Percentiles rank a stretch among this genome's conserved stretches.
These are phyloP conservation scores for Jaculus jaculus DNA, from an alignment of 2,113 vertebrate species.

Conservation along the genomic window DNA sequence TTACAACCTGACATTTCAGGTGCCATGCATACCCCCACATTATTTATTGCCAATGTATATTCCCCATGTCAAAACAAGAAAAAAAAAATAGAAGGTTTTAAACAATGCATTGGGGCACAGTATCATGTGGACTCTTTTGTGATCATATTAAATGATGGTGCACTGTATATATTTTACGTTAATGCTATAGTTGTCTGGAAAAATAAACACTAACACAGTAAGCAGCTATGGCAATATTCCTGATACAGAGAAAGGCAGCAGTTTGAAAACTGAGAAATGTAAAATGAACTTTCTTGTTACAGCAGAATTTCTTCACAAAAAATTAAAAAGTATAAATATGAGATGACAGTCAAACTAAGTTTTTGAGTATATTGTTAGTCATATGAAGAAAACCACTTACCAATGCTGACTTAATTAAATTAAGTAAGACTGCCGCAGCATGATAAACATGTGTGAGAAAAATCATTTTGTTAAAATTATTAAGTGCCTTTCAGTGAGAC, in stretches of 20 bases:
- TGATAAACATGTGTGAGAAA: neutral
- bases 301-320: slow-evolving; percentile 33
- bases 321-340: neutral
- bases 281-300: neutral
- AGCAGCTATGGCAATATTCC: neutral
- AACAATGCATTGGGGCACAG: neutral
- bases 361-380: neutral
- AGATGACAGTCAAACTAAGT: neutral
- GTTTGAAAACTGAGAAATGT: neutral
- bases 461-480: neutral
- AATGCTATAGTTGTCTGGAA: neutral
- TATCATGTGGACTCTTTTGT: neutral
- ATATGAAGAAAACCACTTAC: neutral
- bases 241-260: neutral
- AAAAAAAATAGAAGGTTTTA: neutral
- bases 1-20: neutral
- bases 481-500: neutral
- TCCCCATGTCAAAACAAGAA: neutral
- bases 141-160: neutral
- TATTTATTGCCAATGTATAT: neutral
- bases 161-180: neutral
- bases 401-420: neutral
- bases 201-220: neutral
- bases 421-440: neutral
- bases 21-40: neutral